Evolutionary conservation across 2,888 invertebrate genomes (phyloP), one percentile per base, ranked within the genome.

Genomic region (Patella caerulea): DNA sequence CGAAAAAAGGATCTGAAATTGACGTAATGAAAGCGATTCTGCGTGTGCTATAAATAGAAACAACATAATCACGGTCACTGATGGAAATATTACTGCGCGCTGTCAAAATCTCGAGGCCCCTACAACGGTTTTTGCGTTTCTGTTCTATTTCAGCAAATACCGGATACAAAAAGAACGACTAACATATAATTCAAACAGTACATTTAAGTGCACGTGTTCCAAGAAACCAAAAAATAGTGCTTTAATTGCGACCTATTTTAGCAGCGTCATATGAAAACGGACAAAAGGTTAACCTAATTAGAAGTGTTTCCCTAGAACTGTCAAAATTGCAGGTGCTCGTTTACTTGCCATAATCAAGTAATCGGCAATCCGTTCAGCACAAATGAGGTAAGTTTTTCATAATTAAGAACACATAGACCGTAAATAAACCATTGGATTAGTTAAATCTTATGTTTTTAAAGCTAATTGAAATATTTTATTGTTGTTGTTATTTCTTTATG

Each of bases 271-370:
- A 19, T 2, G 65, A 65, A 65, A 65, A 24, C 24, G 14, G 65
- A 24, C 45, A 45, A 19, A 65, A 65, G 19, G 19, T 9, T 24
- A 65, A 65, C 65, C 65, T 65, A 65, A 19, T 65, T 65, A 24
- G 19, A 12, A 24, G 24, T 65, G 65, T 65, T 65, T 65, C 65
- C 65, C 74, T 72, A 59, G 77, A 77, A 52, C 77, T 77, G 77
- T 79, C 77, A 77, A 77, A 79, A 74, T 72, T n/a, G 77, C 79
- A 79, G 79, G 79, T 79, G 79, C 77, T 77, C 79, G 79, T 74
- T 76, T 56, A 45, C 24, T 45, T 29, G 19, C 53, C 15, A n/a
- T 15, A 69, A 69, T 74, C 17, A 45, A 65, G 65, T 24, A 24
- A 24, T 65, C 12, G 65, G 65, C 19, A 24, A 24, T 24, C 19